Percentiles rank a stretch among this genome's conserved stretches.
These are phyloP conservation scores for Syngnathus typhle DNA, from an alignment of 2,113 vertebrate genomes.

Conservation along the genomic window DNA sequence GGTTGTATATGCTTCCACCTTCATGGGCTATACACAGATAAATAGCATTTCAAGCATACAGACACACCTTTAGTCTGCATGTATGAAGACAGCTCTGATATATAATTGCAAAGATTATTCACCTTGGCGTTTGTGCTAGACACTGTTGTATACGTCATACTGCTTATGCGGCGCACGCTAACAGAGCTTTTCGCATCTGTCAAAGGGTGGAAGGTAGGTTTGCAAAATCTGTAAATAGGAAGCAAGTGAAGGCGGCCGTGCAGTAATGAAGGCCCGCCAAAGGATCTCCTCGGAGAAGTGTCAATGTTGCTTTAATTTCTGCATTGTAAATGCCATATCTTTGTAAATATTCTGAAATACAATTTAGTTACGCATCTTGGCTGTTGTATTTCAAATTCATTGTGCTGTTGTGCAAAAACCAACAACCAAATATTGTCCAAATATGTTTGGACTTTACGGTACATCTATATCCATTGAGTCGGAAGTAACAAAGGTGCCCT, in stretches of 20 bases:
- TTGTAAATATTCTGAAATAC: not conserved
- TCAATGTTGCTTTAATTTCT: not conserved
- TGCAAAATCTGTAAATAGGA: not conserved
- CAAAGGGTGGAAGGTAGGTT: not conserved
- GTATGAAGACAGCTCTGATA: not conserved
- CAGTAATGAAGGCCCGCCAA: too few relatives aligned
- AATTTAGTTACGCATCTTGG: not conserved
- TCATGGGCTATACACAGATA: slow-evolving; percentile 17
- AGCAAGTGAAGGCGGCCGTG: not conserved
- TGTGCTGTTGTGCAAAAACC: not conserved
- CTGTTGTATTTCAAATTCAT: not conserved
- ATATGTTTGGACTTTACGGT: not conserved
- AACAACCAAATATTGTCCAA: not conserved
- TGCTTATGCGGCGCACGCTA: not conserved
- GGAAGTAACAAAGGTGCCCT: not conserved
- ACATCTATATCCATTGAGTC: not conserved
- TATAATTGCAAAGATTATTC: not conserved
- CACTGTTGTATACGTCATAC: not conserved
- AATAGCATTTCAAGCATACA: not conserved
- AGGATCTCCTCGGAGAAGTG: not conserved
- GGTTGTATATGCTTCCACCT: slow-evolving; percentile 46
- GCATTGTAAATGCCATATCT: not conserved
- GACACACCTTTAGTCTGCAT: not conserved
- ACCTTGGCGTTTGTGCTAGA: not conserved
- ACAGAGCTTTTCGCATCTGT: not conserved